Evolutionary conservation across 2,888 invertebrate species (phyloP).

Genomic region (Trichacis sp.): DNA sequence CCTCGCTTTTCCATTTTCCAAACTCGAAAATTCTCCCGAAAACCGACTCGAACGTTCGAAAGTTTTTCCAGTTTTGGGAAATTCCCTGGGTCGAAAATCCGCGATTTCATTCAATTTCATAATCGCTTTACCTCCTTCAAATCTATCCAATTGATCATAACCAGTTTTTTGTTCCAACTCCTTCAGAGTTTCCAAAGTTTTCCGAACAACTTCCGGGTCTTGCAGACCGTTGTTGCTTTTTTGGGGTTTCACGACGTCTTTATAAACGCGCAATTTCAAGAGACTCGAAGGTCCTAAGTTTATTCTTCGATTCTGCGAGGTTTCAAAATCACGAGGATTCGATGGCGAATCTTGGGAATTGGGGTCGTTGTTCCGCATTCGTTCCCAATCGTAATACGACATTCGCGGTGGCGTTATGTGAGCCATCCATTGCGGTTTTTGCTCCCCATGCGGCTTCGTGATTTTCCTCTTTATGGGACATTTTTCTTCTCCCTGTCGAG

Average conservation of each 20-base stretch:
- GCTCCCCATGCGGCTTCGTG: constrained; percentile 37
- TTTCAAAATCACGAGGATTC: not conserved
- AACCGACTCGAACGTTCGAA: not conserved
- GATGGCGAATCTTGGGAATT: not conserved
- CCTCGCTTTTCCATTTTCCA: not conserved
- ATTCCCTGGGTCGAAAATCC: not conserved
- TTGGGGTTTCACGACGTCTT: constrained; percentile 47
- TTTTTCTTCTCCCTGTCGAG: constrained; percentile 14
- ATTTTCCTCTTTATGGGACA: constrained; percentile 10
- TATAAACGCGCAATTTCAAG: constrained; percentile 52
- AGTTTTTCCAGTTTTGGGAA: not conserved
- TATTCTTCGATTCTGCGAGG: constrained; percentile 15
- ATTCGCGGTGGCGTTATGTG: constrained; percentile 56
- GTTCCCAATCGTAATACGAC: constrained; percentile 45
- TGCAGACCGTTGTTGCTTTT: constrained; percentile 61
- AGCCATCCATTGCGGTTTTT: constrained; percentile 62
- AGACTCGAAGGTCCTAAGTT: constrained; percentile 50
- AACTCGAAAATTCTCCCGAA: not conserved
- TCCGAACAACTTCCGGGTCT: constrained; percentile 47
- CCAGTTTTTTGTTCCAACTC: constrained; percentile 40
- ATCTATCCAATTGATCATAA: constrained; percentile 48
- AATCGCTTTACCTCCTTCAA: constrained; percentile 32
- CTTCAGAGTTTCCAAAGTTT: constrained; percentile 45
- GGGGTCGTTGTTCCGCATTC: constrained; percentile 15
- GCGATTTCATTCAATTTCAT: constrained; percentile 23